A percentile compares a stretch with the other conserved stretches of the same genome.
Conservation (phyloP, 2,888 invertebrate species). For the Eupeodes luniger region DNA sequence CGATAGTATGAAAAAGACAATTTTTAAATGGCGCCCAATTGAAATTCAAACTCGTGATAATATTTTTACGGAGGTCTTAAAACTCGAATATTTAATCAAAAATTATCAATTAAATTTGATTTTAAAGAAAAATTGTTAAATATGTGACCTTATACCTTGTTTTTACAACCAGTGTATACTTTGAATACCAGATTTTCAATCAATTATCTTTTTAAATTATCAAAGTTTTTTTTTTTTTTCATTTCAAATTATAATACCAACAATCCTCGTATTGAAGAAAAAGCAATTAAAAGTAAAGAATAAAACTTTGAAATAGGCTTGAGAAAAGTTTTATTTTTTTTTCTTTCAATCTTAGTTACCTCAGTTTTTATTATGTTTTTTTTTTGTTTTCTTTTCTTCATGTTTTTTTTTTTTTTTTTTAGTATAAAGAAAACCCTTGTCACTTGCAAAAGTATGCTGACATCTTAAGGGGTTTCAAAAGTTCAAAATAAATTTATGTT, state of each 20-base stretch:
- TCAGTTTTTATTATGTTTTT: conserved; percentile 1
- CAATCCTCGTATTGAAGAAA: not conserved
- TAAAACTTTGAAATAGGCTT: not conserved
- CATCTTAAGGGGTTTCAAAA: conserved; percentile 6
- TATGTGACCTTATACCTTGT: no score
- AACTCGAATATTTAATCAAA: no score
- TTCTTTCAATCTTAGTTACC: not conserved
- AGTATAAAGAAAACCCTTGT: conserved; percentile 54
- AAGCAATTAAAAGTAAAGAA: not conserved
- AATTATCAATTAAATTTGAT: no score
- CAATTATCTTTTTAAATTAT: no score
- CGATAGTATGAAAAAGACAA: no score
- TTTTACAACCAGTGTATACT: no score
- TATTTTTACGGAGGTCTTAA: no score
- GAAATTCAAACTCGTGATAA: not conserved
- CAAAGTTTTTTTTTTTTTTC: no score
- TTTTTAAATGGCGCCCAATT: not conserved
- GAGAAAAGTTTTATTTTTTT: not conserved
- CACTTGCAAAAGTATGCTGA: conserved; percentile 44
- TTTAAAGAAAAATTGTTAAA: no score
- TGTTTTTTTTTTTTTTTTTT: no score
- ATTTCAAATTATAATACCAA: no score
- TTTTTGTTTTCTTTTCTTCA: not conserved
- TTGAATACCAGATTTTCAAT: no score
- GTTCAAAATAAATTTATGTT: conserved; percentile 45